These are phyloP conservation scores for Condylura cristata DNA, from an alignment of 2,113 vertebrate species.

Conservation along the genomic window DNA sequence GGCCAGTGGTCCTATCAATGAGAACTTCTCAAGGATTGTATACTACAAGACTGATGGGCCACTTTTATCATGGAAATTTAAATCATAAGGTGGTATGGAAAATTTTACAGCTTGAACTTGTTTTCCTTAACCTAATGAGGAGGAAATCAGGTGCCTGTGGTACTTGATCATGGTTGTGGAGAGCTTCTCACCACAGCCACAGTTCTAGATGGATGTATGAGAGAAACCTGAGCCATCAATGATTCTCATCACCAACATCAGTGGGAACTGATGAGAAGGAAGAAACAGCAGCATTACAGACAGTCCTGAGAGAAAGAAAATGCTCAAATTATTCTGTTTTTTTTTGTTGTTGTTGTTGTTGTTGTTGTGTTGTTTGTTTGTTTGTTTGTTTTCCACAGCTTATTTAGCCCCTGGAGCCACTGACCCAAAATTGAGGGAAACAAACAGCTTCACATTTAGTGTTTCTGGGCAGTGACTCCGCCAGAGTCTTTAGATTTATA, in stretches of 20 bases:
- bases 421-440: not conserved
- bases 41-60: not conserved
- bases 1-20: not conserved
- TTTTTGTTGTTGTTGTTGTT: not conserved
- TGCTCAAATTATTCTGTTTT: not conserved
- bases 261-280: not conserved
- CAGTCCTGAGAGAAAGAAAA: not conserved
- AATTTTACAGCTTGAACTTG: not conserved
- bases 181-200: not conserved
- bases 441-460: not conserved
- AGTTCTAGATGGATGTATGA: not conserved
- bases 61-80: slow-evolving; percentile 6
- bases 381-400: not conserved
- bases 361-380: no score
- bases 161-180: not conserved
- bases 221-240: slow-evolving; percentile 19
- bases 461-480: not conserved
- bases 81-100: slow-evolving; percentile 11
- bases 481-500: not conserved
- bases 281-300: not conserved
- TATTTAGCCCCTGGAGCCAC: not conserved
- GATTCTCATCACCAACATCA: not conserved
- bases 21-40: not conserved
- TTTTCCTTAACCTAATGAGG: not conserved
- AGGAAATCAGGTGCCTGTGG: slow-evolving; percentile 34